phyloP scores from a whole-genome alignment of 2,888 invertebrate species.

The Thymelicus lineola region DNA sequence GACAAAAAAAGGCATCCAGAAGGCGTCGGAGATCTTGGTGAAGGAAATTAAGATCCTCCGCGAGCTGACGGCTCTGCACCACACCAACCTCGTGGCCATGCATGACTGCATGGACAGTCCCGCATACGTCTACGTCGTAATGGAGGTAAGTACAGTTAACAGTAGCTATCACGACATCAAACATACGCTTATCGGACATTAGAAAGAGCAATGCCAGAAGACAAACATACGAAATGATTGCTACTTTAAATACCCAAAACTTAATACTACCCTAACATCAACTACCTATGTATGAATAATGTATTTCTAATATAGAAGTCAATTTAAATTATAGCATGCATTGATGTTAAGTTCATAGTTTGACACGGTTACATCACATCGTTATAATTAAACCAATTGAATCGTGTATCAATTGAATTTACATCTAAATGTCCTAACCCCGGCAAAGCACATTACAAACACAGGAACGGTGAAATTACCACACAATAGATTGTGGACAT shows the following conservation, averaged over 20 bases:
- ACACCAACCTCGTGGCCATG: constrained; percentile 99
- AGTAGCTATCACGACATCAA: too few species aligned
- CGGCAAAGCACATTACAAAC: constrained; percentile 21
- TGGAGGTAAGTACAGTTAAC: constrained; percentile 97
- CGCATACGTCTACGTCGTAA: constrained; percentile 97
- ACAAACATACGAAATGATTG: too few species aligned
- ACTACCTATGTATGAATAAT: too few species aligned
- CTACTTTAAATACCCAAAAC: too few species aligned
- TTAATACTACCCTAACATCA: too few species aligned
- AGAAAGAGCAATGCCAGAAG: too few species aligned
- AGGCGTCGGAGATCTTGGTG: constrained; percentile 97
- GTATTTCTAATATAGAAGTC: too few species aligned
- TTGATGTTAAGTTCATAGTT: constrained; percentile 4
- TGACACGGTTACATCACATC: neutral
- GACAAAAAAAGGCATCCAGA: constrained; percentile 98
- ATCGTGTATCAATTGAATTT: constrained; percentile 5
- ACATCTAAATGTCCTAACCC: constrained; percentile 15
- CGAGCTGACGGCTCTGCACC: constrained; percentile 98
- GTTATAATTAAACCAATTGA: constrained; percentile 2
- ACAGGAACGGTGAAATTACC: constrained; percentile 47
- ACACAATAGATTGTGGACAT: constrained; percentile 48
- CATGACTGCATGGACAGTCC: constrained; percentile 99
- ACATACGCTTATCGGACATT: too few species aligned
- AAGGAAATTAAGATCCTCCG: constrained; percentile 99
- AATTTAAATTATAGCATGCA: neutral